Evolutionary conservation across 2,888 invertebrate species (phyloP), one percentile per base, ranked within the genome.

Genomic region (Hemithea aestivaria): DNA sequence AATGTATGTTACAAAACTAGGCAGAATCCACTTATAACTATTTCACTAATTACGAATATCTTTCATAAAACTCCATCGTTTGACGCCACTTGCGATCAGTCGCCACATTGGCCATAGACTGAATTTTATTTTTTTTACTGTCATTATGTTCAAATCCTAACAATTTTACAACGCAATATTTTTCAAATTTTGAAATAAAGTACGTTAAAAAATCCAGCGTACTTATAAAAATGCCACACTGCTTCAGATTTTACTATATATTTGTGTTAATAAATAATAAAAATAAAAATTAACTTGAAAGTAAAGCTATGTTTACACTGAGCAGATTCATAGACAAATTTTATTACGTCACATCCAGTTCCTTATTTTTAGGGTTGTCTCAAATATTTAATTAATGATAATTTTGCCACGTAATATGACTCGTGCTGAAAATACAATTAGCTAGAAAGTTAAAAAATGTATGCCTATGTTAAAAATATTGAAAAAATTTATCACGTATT

Each of bases 51-150:
- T 66, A 73, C 58, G 58, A 73, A 60, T 53, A 69, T 73, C 64
- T 67, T 65, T 62, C 61, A 73, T 65, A 62, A 74, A 82, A 82
- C 74, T 76, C 80, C 81, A 84, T 82, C 62, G 62, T 70, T 78
- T 74, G 73, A 80, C 75, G 80, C 81, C 76, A 62, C 66, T 60
- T 46, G 51, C 48, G 34, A 40, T 53, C 51, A 56, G 71, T 66
- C 72, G 85, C 85, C 85, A 87, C 79, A 73, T 83, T 82, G 64
- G 58, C 64, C 76, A 83, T 83, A 85, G 80, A 78, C 77, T 67
- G 75, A 51, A 20, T 37, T 34, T 34, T 21, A 32, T 53, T 50
- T 47, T 52, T 62, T 53, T 46, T 48, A 29, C 27, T 6, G 16
- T 9, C 40, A 49, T 46, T 68, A 58, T 66, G 45, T 36, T 10